Evolutionary conservation across 1,140 invertebrate species (phyloP).

Genomic region (Pseudomyrmex cubaensis): DNA sequence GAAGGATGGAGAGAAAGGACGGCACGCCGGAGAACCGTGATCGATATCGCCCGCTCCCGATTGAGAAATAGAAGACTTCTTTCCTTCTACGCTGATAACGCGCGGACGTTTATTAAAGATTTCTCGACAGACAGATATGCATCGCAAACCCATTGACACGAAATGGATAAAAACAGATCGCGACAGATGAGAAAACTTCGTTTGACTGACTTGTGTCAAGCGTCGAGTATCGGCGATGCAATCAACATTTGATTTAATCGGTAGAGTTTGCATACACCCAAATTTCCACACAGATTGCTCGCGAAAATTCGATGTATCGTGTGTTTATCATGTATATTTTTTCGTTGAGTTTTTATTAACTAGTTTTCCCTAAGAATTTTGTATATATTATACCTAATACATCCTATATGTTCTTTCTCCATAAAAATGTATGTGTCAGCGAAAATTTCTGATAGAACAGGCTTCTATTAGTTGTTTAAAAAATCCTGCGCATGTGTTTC

Average conservation of each 20-base stretch:
- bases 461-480: background rate
- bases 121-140: slow-evolving; percentile 24
- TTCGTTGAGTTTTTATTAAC: no score
- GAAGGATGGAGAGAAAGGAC: no score
- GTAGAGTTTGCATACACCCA: background rate
- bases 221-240: background rate
- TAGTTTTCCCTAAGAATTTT: no score
- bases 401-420: background rate
- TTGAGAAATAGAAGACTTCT: slow-evolving; percentile 53
- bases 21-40: slow-evolving; percentile 11
- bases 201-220: slow-evolving; percentile 41
- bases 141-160: slow-evolving; percentile 4
- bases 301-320: no score
- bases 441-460: slow-evolving; percentile 5
- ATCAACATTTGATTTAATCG: slow-evolving; percentile 33
- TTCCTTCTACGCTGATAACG: slow-evolving; percentile 45
- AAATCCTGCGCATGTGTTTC: background rate
- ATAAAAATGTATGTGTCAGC: background rate
- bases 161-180: slow-evolving; percentile 18
- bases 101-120: slow-evolving; percentile 44
- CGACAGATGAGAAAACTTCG: background rate
- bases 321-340: no score
- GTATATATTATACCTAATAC: background rate
- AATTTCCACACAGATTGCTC: no score
- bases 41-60: slow-evolving; percentile 61